Base-by-base conservation (phyloP, 2,113 vertebrate species). In the Prunella himalayana region DNA sequence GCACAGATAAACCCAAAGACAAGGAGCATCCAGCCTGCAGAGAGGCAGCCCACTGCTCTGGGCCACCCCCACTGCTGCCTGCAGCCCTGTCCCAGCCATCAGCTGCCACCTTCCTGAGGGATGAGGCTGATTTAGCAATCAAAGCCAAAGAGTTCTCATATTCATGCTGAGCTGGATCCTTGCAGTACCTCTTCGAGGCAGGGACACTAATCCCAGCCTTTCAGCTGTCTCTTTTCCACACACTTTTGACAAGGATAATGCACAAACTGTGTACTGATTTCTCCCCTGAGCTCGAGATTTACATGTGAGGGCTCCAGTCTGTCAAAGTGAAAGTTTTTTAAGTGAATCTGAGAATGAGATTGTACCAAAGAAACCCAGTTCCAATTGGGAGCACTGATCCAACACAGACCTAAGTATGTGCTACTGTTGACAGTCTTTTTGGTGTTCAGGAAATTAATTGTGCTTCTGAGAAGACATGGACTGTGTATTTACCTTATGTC, bases 381-480 rank as follows among this genome's bases (percentile, higher is more conserved):
- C 22, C 64, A 51, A 14, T 4, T 77, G 63, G 16, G 72, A 94
- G 42, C 22, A 15, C 39, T 59, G 42, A 70, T 25, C 50, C 20
- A 18, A 14, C 18, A 18, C 5, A 80, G 63, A 54, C 2, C 1
- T 23, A 39, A 64, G 30, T 1, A 4, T 16, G 16, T 80, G 59
- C 53, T 92, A 57, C 5, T 53, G 35, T 53, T 83, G 28, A 37
- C 41, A 44, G n/a, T n/a, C 41, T 17, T 88, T 88, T 19, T 18
- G 35, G n/a, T 23, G 23, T 11, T 83, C 53, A 72, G 28, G 18
- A 0, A 0, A 72, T 33, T 19, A 68, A 63, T 2, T 1, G 1
- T 60, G n/a, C 41, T 77, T 60, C 70, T 61, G 41, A 72, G 41
- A 42, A 51, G 22, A 56, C 17, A 42, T 6, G 20, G 50, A 31